A percentile compares a stretch with the other conserved stretches of the same genome.
Conservation (phyloP, 23 tunicate genomes). For the Halocynthia roretzi region DNA sequence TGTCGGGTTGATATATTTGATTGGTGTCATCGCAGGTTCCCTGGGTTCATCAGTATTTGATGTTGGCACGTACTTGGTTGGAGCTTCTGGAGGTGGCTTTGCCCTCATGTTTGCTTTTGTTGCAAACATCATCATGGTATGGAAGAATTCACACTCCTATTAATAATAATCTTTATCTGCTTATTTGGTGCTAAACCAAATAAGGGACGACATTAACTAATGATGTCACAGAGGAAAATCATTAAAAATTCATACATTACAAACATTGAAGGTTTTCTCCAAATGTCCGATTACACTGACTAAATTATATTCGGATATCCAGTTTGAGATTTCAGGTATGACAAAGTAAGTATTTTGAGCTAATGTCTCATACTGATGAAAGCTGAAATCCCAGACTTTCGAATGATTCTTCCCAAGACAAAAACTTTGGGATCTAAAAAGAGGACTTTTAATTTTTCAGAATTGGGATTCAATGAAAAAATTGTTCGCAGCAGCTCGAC, state of each 20-base stretch:
- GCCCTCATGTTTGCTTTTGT: slow-evolving; percentile 78
- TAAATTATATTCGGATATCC: no score
- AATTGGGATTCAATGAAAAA: slow-evolving; percentile 24
- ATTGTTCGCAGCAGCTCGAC: background rate
- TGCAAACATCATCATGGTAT: slow-evolving; percentile 87
- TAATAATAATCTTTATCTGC: no score
- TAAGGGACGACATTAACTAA: background rate
- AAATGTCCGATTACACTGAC: no score
- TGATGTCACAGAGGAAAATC: background rate
- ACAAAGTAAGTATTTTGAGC: no score
- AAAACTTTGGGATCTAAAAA: no score
- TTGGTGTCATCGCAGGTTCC: slow-evolving; percentile 87
- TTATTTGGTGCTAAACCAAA: background rate
- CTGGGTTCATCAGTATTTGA: slow-evolving; percentile 87
- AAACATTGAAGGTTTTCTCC: no score
- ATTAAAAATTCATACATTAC: no score
- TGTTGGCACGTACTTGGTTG: slow-evolving; percentile 67
- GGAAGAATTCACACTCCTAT: background rate
- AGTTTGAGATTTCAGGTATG: no score
- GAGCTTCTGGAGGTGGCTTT: slow-evolving; percentile 97
- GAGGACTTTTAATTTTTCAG: background rate
- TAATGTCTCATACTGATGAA: no score
- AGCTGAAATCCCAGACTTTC: no score
- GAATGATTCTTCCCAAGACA: no score
- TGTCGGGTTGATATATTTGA: slow-evolving; percentile 73